Evolutionary conservation across 2,113 vertebrate genomes (phyloP).

Genomic region (Telmatochromis sp.): DNA sequence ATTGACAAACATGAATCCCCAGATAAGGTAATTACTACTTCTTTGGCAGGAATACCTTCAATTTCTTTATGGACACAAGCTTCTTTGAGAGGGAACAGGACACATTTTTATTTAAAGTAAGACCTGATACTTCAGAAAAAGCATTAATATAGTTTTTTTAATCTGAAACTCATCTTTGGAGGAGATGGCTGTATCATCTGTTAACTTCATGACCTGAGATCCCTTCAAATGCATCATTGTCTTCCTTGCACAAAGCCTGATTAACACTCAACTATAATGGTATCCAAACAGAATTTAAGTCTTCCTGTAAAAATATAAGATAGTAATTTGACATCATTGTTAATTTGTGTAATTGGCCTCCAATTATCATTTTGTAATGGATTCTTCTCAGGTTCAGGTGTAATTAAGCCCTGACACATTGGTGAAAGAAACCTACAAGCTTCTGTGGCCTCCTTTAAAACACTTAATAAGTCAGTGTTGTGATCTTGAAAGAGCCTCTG

Average conservation of each 20-base stretch:
- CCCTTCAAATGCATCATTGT: background rate
- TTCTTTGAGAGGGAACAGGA: background rate
- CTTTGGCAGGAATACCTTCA: background rate
- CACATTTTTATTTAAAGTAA: background rate
- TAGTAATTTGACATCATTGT: background rate
- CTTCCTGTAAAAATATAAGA: background rate
- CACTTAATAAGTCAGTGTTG: background rate
- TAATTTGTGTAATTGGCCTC: background rate
- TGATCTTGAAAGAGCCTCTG: background rate
- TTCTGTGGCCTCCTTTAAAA: background rate
- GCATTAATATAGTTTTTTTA: background rate
- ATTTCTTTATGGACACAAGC: background rate
- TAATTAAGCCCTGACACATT: fast-evolving
- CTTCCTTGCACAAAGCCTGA: background rate
- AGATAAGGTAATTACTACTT: background rate
- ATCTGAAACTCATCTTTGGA: background rate
- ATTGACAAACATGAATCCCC: background rate
- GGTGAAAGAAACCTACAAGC: background rate
- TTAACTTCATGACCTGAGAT: background rate
- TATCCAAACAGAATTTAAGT: background rate
- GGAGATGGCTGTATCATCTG: background rate
- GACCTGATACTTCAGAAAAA: background rate
- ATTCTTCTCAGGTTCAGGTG: background rate
- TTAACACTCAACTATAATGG: background rate
- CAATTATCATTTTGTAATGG: background rate